Base-by-base conservation (phyloP, 1,140 invertebrate genomes). In the Trichoplusia ni region DNA sequence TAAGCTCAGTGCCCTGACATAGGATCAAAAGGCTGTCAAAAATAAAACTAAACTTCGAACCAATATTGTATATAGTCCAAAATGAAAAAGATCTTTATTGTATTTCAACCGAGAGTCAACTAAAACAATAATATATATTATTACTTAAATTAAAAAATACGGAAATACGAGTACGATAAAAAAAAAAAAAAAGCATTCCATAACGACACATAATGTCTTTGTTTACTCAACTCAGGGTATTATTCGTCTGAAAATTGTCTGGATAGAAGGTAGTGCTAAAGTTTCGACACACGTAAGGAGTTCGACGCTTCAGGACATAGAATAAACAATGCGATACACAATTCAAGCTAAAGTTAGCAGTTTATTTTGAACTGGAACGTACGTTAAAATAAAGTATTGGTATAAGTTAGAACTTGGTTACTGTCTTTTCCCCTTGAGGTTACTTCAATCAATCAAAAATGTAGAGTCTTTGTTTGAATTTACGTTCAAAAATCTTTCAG, bases 271-370 rank as follows among this genome's bases (percentile, higher is more conserved):
- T 53, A 69, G 64, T 61, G 46, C 49, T 46, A 66, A 64, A 75
- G 67, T 75, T 60, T 65, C 18, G 29, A 69, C 56, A 69, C 69
- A 54, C 51, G 35, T 54, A 59, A 56, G 49, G 42, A 66, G 67
- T 66, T 69, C 58, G 49, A 56, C 51, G 70, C 78, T 69, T 47
- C 46, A 37, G 67, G 78, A 66, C 58, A 61, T 53, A 44, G 73
- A 64, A 80, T 77, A 80, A 74, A 72, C 73, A 66, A 69, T 47
- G 40, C 60, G 49, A 64, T 69, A 64, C 63, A 60, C 64, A 76
- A 73, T 75, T 74, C 60, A 64, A 72, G 61, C 56, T 18, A 18
- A 64, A 74, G 59, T 73, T 71, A 69, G 67, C n/a, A 46, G 69
- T 60, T 60, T 60, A 60, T 60, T 60, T 60, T 60, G 25, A 46